These are phyloP conservation scores for Rattus norvegicus DNA, from an alignment of 2,113 vertebrate genomes.

Conservation along the genomic window DNA sequence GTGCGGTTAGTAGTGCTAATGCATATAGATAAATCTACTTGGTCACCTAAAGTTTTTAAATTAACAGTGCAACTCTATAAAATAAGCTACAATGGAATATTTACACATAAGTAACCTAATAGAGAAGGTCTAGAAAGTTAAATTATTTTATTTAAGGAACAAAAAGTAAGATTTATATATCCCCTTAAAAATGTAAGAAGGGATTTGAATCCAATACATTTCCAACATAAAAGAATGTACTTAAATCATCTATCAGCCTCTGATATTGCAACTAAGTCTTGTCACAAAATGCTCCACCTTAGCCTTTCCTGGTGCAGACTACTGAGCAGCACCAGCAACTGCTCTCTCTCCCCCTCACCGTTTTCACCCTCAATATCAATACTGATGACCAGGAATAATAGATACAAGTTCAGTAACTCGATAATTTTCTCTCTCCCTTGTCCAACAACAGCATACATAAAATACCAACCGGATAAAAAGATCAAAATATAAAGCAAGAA, in stretches of 20 bases:
- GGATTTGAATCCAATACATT: neutral
- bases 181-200: neutral
- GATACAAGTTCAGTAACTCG: neutral
- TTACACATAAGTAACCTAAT: neutral
- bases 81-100: neutral
- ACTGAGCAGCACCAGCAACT: neutral
- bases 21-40: neutral
- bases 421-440: too few species aligned
- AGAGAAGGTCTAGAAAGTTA: neutral
- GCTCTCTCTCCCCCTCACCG: neutral
- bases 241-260: neutral
- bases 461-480: neutral
- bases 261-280: neutral
- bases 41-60: slow-evolving; percentile 4
- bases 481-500: neutral
- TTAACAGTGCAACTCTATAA: slow-evolving; percentile 2
- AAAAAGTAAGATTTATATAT: neutral
- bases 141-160: neutral
- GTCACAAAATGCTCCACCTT: neutral
- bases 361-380: accelerated
- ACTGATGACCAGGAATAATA: neutral
- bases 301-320: neutral
- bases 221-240: too few species aligned
- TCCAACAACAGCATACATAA: neutral
- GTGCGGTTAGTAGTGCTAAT: neutral